Conservation (phyloP, 2,888 invertebrate genomes). For the Noctuana brunneofusca region DNA sequence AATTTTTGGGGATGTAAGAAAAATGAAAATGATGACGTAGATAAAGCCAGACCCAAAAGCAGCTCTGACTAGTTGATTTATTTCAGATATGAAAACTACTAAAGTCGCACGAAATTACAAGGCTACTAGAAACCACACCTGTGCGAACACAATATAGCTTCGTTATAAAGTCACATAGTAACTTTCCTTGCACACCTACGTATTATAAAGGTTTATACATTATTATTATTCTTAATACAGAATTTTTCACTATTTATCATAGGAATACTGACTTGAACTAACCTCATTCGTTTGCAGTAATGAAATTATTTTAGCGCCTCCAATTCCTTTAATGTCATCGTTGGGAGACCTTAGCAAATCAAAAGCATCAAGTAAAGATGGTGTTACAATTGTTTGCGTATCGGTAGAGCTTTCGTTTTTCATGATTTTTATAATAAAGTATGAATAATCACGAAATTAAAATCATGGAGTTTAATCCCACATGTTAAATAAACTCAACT, state of each 20-base stretch:
- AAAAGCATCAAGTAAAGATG: slow-evolving; percentile 72
- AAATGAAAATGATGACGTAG: no score
- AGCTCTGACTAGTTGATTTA: no score
- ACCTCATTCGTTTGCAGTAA: slow-evolving; percentile 69
- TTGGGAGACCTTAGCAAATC: slow-evolving; percentile 64
- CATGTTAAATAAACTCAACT: neutral
- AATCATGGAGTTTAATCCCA: neutral
- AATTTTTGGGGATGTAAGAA: no score
- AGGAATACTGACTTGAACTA: slow-evolving; percentile 43
- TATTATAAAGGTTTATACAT: no score
- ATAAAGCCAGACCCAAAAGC: no score
- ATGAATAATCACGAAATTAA: neutral
- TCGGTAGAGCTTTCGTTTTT: slow-evolving; percentile 54
- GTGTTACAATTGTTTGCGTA: slow-evolving; percentile 54
- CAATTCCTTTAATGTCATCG: slow-evolving; percentile 65
- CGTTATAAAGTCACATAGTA: no score
- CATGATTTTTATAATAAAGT: slow-evolving; percentile 50
- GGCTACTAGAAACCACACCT: no score
- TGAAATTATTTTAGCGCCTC: slow-evolving; percentile 71
- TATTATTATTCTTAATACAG: no score
- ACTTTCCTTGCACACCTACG: no score
- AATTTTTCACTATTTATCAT: neutral
- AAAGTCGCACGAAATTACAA: no score
- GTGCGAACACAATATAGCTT: no score
- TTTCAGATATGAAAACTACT: no score